A percentile compares a stretch with the other conserved stretches of the same genome.
phyloP scores from a whole-genome alignment of 1,140 invertebrate species.

The Drosophila cardini region DNA sequence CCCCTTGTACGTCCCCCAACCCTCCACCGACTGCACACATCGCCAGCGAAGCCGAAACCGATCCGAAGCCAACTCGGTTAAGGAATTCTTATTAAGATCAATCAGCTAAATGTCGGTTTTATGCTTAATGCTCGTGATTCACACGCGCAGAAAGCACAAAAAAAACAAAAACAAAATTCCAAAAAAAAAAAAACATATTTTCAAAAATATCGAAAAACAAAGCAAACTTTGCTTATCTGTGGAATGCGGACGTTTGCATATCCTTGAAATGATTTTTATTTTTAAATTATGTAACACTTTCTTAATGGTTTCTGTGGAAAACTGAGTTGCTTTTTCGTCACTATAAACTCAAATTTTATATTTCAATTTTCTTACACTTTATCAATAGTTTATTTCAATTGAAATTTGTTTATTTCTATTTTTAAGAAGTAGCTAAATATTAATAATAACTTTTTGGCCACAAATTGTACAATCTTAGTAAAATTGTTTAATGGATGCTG shows the following conservation, averaged over 20 bases:
- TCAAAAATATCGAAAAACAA: constrained; percentile 5
- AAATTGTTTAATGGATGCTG: too few relatives aligned
- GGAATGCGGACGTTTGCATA: constrained; percentile 11
- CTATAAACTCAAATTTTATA: neutral
- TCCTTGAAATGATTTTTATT: constrained; percentile 19
- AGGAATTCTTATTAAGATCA: constrained; percentile 81
- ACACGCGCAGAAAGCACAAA: constrained; percentile 60
- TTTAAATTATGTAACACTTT: neutral
- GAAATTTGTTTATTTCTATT: too few relatives aligned
- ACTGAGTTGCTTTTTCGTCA: neutral
- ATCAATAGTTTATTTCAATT: too few relatives aligned
- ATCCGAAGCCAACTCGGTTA: constrained; percentile 12
- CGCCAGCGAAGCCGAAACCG: neutral
- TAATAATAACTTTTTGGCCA: too few relatives aligned
- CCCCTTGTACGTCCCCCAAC: neutral
- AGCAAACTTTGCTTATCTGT: constrained; percentile 3
- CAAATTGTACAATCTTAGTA: too few relatives aligned
- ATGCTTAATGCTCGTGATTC: constrained; percentile 83
- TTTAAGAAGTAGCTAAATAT: too few relatives aligned
- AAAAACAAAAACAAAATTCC: constrained; percentile 58
- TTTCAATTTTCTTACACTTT: too few relatives aligned
- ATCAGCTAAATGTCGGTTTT: constrained; percentile 83
- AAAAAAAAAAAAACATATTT: constrained; percentile 40
- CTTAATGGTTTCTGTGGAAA: neutral
- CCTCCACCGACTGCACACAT: constrained; percentile 16